These are phyloP conservation scores for Acanthaster planci DNA, from an alignment of 35 echinoderm and acorn worm species.

Conservation along the genomic window DNA sequence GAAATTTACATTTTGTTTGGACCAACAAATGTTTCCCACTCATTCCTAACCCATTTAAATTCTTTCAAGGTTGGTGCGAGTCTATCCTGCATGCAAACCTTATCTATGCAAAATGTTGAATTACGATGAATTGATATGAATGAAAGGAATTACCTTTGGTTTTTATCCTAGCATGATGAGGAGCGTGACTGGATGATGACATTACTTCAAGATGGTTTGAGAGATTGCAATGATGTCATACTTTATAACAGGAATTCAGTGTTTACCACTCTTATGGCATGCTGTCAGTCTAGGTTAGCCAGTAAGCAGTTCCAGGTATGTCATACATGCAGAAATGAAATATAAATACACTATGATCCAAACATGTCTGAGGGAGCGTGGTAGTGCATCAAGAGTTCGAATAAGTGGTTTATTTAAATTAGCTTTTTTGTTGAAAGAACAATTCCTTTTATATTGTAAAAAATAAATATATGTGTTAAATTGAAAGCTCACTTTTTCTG, in stretches of 20 bases:
- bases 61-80: no score
- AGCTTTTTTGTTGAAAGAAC: no score
- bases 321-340: neutral
- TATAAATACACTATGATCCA: neutral
- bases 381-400: no score
- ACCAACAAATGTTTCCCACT: no score
- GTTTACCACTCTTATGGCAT: constrained; percentile 71
- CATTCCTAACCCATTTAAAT: no score
- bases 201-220: constrained; percentile 63
- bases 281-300: constrained; percentile 39
- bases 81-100: no score
- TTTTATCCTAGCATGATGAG: constrained; percentile 48
- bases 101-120: no score
- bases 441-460: neutral
- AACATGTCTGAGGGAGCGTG: no score
- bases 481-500: neutral
- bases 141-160: no score
- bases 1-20: no score
- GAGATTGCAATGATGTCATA: constrained; percentile 63
- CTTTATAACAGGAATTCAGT: constrained; percentile 67
- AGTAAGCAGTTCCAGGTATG: constrained; percentile 7
- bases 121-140: no score
- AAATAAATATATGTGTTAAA: neutral
- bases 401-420: no score
- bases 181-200: constrained; percentile 76